Conservation (phyloP, 1,140 invertebrate genomes). For the Mycetomoellerius zeteki region DNA sequence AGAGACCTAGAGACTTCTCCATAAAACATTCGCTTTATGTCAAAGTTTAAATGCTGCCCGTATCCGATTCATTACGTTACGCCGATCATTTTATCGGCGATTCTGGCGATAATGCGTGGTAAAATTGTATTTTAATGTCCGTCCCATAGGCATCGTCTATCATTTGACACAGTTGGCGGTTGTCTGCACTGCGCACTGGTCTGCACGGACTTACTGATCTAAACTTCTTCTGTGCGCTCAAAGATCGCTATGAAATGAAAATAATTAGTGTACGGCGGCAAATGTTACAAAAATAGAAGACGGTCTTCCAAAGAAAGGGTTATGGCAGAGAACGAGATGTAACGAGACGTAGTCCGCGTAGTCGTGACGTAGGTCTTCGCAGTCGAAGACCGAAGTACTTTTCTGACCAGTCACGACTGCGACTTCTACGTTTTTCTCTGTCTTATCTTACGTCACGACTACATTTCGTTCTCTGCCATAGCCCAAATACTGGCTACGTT, state of each 20-base stretch:
- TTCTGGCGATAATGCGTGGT: neutral
- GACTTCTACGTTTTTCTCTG: too few relatives aligned
- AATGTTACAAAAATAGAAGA: slow-evolving; percentile 4
- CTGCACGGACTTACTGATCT: too few relatives aligned
- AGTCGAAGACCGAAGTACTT: too few relatives aligned
- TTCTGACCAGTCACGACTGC: too few relatives aligned
- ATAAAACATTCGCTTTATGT: slow-evolving; percentile 36
- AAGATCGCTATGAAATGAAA: slow-evolving; percentile 75
- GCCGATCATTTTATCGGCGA: neutral
- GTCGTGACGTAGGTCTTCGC: too few relatives aligned
- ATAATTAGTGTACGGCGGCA: slow-evolving; percentile 67
- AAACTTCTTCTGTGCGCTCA: slow-evolving; percentile 56
- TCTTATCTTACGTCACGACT: too few relatives aligned
- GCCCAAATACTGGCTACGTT: too few relatives aligned
- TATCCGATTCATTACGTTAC: slow-evolving; percentile 10
- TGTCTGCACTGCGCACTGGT: neutral
- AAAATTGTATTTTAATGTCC: slow-evolving; percentile 48
- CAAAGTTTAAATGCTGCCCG: neutral
- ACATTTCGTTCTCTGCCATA: too few relatives aligned
- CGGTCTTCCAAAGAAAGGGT: slow-evolving; percentile 10
- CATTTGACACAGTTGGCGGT: slow-evolving; percentile 6
- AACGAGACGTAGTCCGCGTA: too few relatives aligned
- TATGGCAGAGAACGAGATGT: too few relatives aligned
- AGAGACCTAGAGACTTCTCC: neutral
- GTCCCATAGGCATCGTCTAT: slow-evolving; percentile 15